Conservation (phyloP, 1,140 invertebrate genomes). For the Danaus melanippus region DNA sequence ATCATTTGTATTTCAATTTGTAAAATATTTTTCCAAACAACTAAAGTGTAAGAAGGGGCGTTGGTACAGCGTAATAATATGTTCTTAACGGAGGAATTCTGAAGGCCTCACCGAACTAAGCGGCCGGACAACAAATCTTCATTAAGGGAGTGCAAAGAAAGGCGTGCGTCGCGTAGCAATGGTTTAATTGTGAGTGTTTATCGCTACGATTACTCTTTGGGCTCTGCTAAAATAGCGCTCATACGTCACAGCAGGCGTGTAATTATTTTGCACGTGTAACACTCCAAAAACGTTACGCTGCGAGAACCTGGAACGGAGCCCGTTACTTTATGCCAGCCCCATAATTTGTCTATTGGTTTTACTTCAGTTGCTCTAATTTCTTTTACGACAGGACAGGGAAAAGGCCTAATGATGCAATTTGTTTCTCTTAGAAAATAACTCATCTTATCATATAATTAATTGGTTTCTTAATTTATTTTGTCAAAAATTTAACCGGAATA, state of each 20-base stretch:
- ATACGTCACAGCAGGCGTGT: slow-evolving; percentile 62
- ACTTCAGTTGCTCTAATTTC: slow-evolving; percentile 31
- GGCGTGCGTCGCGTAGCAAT: slow-evolving; percentile 66
- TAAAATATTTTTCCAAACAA: no score
- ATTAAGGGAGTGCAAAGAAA: slow-evolving; percentile 65
- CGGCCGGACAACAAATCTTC: slow-evolving; percentile 49
- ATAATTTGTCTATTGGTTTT: slow-evolving; percentile 55
- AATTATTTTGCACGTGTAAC: slow-evolving; percentile 66
- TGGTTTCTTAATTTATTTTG: no score
- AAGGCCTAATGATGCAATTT: slow-evolving; percentile 21
- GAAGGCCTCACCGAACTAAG: slow-evolving; percentile 26
- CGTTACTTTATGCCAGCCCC: slow-evolving; percentile 38
- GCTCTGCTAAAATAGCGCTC: slow-evolving; percentile 59
- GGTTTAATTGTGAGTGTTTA: slow-evolving; percentile 69
- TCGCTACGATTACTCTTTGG: slow-evolving; percentile 61
- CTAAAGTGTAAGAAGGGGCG: slow-evolving; percentile 1
- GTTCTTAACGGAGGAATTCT: slow-evolving; percentile 16
- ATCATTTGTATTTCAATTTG: no score
- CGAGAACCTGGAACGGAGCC: slow-evolving; percentile 33
- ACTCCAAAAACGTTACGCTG: slow-evolving; percentile 47
- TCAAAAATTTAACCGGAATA: no score
- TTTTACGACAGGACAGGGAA: slow-evolving; percentile 22
- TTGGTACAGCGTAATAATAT: slow-evolving; percentile 17
- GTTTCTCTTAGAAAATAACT: slow-evolving; percentile 3
- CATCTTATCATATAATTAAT: no score